These are phyloP conservation scores for Plecturocebus donacophilus DNA, from an alignment of 2,113 vertebrate genomes.

Conservation along the genomic window DNA sequence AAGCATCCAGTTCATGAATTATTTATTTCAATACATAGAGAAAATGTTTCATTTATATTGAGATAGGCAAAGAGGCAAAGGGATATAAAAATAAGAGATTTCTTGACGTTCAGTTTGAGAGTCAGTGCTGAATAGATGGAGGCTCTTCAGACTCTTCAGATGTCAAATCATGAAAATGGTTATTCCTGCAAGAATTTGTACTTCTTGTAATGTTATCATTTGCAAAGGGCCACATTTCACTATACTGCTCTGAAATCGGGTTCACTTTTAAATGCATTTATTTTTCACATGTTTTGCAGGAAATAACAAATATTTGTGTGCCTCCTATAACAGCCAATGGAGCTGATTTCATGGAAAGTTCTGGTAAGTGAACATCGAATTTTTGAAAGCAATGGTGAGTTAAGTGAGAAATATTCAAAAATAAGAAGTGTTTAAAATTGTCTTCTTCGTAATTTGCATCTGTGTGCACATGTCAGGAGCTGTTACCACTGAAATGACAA, in stretches of 20 bases:
- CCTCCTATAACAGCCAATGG: slow-evolving; percentile 74
- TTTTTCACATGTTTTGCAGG: slow-evolving; percentile 79
- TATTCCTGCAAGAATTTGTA: background rate
- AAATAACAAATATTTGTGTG: slow-evolving; percentile 84
- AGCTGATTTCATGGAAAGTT: slow-evolving; percentile 84
- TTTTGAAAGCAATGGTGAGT: slow-evolving; percentile 5
- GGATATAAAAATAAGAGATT: background rate
- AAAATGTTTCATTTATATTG: background rate
- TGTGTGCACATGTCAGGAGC: background rate
- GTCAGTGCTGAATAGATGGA: background rate
- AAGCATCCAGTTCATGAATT: slow-evolving; percentile 69
- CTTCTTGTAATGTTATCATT: background rate
- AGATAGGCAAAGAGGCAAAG: background rate
- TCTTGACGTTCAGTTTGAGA: background rate
- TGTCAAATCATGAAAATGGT: background rate
- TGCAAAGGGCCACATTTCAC: background rate
- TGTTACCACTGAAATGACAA: background rate
- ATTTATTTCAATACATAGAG: background rate
- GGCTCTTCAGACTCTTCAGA: background rate
- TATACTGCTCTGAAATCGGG: background rate
- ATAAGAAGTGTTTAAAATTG: background rate
- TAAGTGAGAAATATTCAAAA: slow-evolving; percentile 24
- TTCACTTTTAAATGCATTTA: background rate
- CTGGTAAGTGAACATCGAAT: slow-evolving; percentile 81
- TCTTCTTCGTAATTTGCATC: background rate